Percentiles rank a stretch among this genome's conserved stretches.
Evolutionary conservation across 2,113 vertebrate genomes (phyloP).

Genomic region (Hyaena hyaena): DNA sequence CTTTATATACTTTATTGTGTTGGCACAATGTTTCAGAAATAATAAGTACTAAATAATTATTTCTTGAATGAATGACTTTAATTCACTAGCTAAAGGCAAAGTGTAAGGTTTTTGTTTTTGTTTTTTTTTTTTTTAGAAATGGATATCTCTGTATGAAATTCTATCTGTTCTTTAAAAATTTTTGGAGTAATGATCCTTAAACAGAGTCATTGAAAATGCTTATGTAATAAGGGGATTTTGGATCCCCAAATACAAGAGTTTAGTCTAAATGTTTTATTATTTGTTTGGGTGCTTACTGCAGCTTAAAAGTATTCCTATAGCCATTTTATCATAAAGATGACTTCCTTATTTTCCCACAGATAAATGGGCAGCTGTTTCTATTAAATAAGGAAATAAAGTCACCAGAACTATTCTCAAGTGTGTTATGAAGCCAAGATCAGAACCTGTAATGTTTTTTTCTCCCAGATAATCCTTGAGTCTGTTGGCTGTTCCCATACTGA

Average conservation of each 20-base stretch:
- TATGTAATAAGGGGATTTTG: not conserved
- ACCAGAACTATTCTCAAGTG: not conserved
- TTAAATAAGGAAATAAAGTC: not conserved
- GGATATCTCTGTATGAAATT: not conserved
- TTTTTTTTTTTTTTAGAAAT: not conserved
- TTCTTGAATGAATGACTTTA: not conserved
- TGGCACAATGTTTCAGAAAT: not conserved
- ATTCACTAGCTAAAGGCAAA: not conserved
- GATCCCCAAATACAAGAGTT: constrained; percentile 1
- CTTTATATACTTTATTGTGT: not conserved
- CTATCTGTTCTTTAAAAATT: not conserved
- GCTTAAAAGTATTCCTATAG: not conserved
- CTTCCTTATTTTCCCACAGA: not conserved
- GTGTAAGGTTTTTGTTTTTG: not conserved
- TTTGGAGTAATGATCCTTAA: not conserved
- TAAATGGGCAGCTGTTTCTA: not conserved
- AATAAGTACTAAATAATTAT: not conserved
- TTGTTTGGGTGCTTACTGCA: not conserved
- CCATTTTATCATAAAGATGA: not conserved
- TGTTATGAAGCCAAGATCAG: not conserved
- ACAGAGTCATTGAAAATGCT: not conserved
- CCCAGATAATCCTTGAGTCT: not conserved
- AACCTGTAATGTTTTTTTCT: not conserved
- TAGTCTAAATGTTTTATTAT: not conserved
- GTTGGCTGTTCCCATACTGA: not conserved